These are phyloP conservation scores for Cinclus cinclus DNA, from an alignment of 2,113 vertebrate species.

Conservation along the genomic window DNA sequence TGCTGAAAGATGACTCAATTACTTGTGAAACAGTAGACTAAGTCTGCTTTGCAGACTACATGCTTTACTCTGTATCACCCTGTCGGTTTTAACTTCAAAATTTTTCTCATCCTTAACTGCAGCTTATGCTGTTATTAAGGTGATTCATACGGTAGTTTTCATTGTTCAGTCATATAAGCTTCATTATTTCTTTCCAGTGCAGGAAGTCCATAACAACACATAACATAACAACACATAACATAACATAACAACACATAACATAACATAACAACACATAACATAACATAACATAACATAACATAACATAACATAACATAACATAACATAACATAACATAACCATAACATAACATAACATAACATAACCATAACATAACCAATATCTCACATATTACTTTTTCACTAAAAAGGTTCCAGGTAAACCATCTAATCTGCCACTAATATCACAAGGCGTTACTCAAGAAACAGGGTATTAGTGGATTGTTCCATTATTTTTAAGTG, in stretches of 20 bases:
- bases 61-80: neutral
- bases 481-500: neutral
- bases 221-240: neutral
- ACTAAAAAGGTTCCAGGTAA: neutral
- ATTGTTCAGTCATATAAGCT: neutral
- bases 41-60: neutral
- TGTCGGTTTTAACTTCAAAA: neutral
- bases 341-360: neutral
- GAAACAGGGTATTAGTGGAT: neutral
- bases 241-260: neutral
- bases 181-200: neutral
- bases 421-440: neutral
- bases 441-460: neutral
- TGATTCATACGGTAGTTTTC: neutral
- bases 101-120: neutral
- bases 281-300: too few species aligned
- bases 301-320: neutral
- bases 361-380: neutral
- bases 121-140: neutral
- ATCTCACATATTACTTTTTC: neutral
- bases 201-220: neutral
- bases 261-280: neutral
- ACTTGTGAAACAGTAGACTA: neutral
- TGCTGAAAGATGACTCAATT: neutral
- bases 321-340: neutral